These are phyloP conservation scores for Ypsolopha sequella DNA, from an alignment of 2,888 invertebrate species.

Conservation along the genomic window DNA sequence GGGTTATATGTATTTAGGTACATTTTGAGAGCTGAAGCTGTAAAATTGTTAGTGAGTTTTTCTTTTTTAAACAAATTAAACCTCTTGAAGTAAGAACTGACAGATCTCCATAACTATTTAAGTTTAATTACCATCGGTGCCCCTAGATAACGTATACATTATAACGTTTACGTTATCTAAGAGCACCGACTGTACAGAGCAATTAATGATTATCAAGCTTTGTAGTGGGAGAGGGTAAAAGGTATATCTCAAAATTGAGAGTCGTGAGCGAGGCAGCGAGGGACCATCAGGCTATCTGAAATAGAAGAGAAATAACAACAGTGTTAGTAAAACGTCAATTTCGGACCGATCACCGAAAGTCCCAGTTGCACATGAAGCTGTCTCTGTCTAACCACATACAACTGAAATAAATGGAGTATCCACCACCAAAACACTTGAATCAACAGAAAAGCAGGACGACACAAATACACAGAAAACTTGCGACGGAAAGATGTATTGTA, in stretches of 20 bases:
- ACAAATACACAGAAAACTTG: slow-evolving; percentile 5
- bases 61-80: too few relatives aligned
- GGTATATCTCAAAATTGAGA: not conserved
- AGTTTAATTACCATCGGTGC: too few relatives aligned
- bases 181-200: too few relatives aligned
- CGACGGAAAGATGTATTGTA: not conserved
- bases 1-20: too few relatives aligned
- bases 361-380: slow-evolving; percentile 46
- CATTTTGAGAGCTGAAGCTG: too few relatives aligned
- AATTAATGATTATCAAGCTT: too few relatives aligned
- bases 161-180: too few relatives aligned
- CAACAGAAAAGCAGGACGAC: slow-evolving; percentile 32
- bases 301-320: slow-evolving; percentile 57
- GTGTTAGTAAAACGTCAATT: slow-evolving; percentile 39
- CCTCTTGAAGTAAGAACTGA: too few relatives aligned
- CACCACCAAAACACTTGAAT: slow-evolving; percentile 37
- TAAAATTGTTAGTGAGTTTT: too few relatives aligned
- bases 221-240: too few relatives aligned
- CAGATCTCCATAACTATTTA: too few relatives aligned
- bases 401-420: slow-evolving; percentile 14
- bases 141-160: too few relatives aligned
- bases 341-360: slow-evolving; percentile 42
- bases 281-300: slow-evolving; percentile 44
- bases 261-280: not conserved
- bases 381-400: slow-evolving; percentile 24